Evolutionary conservation across 2,797 vertebrate genomes (phyloP), one percentile per base, ranked within the genome.

Genomic region (Morelia viridis): DNA sequence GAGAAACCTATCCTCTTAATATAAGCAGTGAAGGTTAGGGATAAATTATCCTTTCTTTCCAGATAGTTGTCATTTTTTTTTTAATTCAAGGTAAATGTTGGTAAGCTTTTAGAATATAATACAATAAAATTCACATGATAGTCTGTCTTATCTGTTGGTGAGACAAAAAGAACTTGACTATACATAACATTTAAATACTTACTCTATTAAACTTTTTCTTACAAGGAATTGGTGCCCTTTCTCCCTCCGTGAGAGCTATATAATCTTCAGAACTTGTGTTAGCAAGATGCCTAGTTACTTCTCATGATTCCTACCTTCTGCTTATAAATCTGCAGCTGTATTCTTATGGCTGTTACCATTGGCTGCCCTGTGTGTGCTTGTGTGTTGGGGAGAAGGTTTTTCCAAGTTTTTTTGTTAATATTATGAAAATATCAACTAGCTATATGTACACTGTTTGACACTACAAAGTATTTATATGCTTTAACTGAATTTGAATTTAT

Each of bases 71-170:
- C 13, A 92, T 96, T 95, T 91, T 96, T 94, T 96, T 95, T 96
- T 95, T 96, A 97, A 96, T 96, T 96, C 95, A 96, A 94, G 96
- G 93, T 90, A 31, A 93, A 57, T 93, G 19, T 96, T 94, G 91
- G 95, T 88, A 94, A 94, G 91, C 65, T 93, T 95, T 95, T 85
- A 90, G 90, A 95, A 91, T 85, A 83, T 84, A 92, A 94, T 93
- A 94, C 85, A 89, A 85, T 93, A 94, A 93, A 93, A 91, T 95
- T 92, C 86, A 56, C 58, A 0, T 57, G 94, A 92, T 93, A 93
- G 94, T n/a, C 85, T 17, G 87, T 86, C 17, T 1, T 93, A 96
- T 94, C 62, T 91, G 94, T 89, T n/a, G n/a, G 65, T 89, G 88
- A 90, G 1, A 84, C 19, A 96, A 96, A 94, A 83, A 89, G 19